phyloP scores from a whole-genome alignment of 2,113 vertebrate species.

The Kryptolebias marmoratus region DNA sequence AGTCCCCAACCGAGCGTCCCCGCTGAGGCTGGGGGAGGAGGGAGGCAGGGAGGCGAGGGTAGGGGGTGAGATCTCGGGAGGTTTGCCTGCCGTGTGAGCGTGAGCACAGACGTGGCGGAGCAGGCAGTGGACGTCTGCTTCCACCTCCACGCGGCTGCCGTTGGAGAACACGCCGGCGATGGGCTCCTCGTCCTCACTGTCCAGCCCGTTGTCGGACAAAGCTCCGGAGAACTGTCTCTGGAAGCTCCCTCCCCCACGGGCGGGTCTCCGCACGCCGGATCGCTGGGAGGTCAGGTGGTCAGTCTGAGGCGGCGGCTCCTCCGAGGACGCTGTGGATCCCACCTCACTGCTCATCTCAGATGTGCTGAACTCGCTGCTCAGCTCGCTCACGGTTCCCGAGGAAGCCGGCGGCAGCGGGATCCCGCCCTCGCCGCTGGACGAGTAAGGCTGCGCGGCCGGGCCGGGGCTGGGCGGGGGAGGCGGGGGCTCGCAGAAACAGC shows the following conservation, averaged over 20 bases:
- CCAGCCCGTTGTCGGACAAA: constrained; percentile 94
- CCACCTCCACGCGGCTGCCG: constrained; percentile 94
- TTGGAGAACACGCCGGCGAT: constrained; percentile 96
- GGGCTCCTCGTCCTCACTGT: constrained; percentile 96
- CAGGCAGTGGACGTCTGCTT: constrained; percentile 92
- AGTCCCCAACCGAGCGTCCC: constrained; percentile 84
- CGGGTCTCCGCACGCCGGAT: constrained; percentile 39
- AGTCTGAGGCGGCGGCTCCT: constrained; percentile 86
- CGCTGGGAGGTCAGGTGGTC: constrained; percentile 77
- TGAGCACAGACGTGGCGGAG: constrained; percentile 46
- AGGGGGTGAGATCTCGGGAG: constrained; percentile 56
- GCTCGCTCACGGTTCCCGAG: constrained; percentile 86
- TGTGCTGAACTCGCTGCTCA: constrained; percentile 87
- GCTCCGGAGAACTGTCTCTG: constrained; percentile 96
- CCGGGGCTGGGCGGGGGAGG: constrained; percentile 84
- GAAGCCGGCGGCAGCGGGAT: constrained; percentile 79
- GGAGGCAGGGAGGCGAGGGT: constrained; percentile 83
- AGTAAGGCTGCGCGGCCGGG: constrained; percentile 75
- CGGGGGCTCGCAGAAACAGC: constrained; percentile 82
- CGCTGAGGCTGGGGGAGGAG: constrained; percentile 84
- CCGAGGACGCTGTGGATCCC: constrained; percentile 94
- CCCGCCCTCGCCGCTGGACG: constrained; percentile 60
- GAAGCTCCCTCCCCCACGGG: constrained; percentile 81
- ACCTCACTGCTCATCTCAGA: constrained; percentile 99
- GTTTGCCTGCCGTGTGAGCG: constrained; percentile 3